Evolutionary conservation across 2,113 vertebrate species (phyloP), one percentile per base, ranked within the genome.

Genomic region (Vicugna pacos): DNA sequence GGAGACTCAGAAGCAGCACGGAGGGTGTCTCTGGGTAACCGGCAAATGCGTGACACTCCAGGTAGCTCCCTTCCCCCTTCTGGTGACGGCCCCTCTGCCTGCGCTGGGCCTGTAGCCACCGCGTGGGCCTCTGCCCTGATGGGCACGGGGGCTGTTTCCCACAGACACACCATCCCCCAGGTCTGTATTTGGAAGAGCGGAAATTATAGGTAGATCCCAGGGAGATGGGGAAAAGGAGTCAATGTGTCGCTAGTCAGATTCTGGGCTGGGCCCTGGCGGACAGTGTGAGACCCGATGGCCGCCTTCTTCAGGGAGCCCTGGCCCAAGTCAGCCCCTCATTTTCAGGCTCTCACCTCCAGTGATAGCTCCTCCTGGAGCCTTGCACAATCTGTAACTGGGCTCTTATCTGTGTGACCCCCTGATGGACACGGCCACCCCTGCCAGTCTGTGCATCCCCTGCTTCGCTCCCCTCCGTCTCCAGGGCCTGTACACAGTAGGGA

Each of bases 331-430:
- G 15, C 13, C 50, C 32, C 15, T 58, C 14, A 12, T 9, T 28
- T 28, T 32, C 6, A 0, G 3, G 65, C 56, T 89, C 12, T 76
- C 1, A 0, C 1, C 50, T 26, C n/a, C 19, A 35, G 38, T 5
- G 82, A 35, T 0, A 15, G 11, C 28, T 19, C 70, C 64, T 48
- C 46, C 52, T 52, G 54, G 69, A 48, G 89, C 24, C n/a, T 12
- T 46, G 0, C 13, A 8, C 7, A 17, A 62, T 65, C 32, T 69
- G 15, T 42, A 50, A 58, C 20, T 67, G 35, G 4, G 75, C 9
- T 10, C 14, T 65, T 17, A 30, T 28, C 48, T 46, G 48, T 54
- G 30, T 14, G 62, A 52, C 26, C 2, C 20, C 6, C 42, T 35
- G 16, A 70, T 0, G 13, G 77, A 26, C 28, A 5, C 1, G 3